A percentile compares a stretch with the other conserved stretches of the same genome.
phyloP scores from a whole-genome alignment of 2,113 vertebrate genomes.

The Lophura nycthemera region DNA sequence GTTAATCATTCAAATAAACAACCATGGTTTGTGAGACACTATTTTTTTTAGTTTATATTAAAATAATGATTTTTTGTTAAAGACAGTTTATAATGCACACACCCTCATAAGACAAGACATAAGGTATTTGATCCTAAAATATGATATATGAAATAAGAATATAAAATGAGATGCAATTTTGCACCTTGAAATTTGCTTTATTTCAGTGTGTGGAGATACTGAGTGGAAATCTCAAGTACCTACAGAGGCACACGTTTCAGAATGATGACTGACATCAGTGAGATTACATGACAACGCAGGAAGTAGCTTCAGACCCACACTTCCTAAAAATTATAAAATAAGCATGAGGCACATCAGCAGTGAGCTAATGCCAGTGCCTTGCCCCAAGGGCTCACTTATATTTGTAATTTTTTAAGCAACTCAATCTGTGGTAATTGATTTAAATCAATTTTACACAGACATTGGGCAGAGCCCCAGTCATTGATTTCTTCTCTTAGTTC shows the following conservation, averaged over 20 bases:
- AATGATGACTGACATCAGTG: not conserved
- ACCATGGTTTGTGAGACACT: not conserved
- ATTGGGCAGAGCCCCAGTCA: not conserved
- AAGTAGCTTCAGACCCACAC: not conserved
- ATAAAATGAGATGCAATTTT: not conserved
- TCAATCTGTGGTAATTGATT: not conserved
- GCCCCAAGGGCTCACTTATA: not conserved
- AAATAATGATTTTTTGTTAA: not conserved
- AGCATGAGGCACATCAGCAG: not conserved
- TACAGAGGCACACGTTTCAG: not conserved
- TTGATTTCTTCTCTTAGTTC: not conserved
- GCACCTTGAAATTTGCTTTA: not conserved
- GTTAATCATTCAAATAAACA: not conserved
- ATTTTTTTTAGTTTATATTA: not conserved
- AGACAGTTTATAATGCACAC: not conserved
- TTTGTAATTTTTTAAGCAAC: not conserved
- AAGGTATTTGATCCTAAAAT: not conserved
- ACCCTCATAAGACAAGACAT: not conserved
- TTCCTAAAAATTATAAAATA: not conserved
- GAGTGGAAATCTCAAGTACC: not conserved
- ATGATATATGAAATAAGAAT: not conserved
- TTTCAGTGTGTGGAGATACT: fast-evolving
- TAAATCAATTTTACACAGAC: not conserved
- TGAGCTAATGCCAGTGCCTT: not conserved
- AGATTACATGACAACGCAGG: not conserved